Conservation (phyloP, 1,140 invertebrate species). For the Akabosia matsudoensis region DNA sequence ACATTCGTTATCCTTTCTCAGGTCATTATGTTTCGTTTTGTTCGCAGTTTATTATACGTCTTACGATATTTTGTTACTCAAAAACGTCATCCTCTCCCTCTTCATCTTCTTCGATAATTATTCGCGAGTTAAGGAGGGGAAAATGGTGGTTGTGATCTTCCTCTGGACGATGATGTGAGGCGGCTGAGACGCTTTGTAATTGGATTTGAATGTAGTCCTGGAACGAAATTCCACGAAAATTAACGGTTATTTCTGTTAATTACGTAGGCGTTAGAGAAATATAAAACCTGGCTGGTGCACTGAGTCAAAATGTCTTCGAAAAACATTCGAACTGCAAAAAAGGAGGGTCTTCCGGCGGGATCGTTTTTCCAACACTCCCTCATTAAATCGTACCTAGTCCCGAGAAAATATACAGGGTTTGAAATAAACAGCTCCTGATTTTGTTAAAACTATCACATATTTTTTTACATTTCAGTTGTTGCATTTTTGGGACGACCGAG, state of each 20-base stretch:
- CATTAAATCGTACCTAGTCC: constrained; percentile 33
- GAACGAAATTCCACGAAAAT: background rate
- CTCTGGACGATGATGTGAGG: no score
- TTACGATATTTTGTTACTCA: constrained; percentile 25
- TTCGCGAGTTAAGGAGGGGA: background rate
- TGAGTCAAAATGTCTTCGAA: constrained; percentile 32
- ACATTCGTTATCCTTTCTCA: no score
- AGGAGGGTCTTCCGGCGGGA: constrained; percentile 20
- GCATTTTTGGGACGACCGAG: constrained; percentile 49
- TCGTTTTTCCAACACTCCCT: constrained; percentile 33
- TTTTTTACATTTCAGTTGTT: constrained; percentile 51
- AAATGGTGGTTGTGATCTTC: background rate
- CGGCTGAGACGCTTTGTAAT: no score
- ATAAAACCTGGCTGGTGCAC: constrained; percentile 14
- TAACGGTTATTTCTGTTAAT: background rate
- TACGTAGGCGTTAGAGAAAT: no score
- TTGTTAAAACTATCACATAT: background rate
- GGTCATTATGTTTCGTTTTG: no score
- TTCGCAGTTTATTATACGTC: background rate
- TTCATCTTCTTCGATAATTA: constrained; percentile 7
- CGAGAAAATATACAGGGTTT: background rate
- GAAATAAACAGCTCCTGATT: background rate
- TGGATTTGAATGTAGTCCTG: constrained; percentile 29
- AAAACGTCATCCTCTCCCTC: constrained; percentile 32
- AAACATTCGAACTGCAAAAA: constrained; percentile 16